A percentile compares a stretch with the other conserved stretches of the same genome.
phyloP scores from a whole-genome alignment of 2,113 vertebrate species.

The Rhineura floridana region DNA sequence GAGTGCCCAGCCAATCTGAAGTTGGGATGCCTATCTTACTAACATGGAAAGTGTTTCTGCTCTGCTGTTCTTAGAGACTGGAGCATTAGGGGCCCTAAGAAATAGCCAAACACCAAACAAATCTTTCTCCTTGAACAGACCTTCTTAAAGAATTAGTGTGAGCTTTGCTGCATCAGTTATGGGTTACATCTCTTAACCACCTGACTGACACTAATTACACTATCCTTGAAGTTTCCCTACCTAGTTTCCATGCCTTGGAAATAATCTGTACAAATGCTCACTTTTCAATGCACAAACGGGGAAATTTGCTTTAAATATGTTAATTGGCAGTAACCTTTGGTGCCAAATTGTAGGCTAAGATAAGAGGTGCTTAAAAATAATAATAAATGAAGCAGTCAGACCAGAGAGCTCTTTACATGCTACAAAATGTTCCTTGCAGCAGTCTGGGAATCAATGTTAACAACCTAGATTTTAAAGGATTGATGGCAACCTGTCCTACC shows the following conservation, averaged over 20 bases:
- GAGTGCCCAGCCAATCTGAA: background rate
- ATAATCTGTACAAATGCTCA: constrained; percentile 6
- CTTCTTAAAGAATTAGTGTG: background rate
- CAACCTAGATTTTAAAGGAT: background rate
- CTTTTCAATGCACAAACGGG: background rate
- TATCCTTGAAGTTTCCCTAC: constrained; percentile 13
- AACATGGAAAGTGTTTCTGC: background rate
- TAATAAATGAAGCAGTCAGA: background rate
- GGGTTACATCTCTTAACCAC: background rate
- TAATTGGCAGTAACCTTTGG: constrained; percentile 7
- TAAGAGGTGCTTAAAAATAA: background rate
- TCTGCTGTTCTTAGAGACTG: background rate
- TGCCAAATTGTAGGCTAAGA: constrained; percentile 8
- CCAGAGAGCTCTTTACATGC: background rate
- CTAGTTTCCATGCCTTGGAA: background rate
- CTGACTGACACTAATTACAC: background rate
- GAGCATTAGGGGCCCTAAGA: background rate
- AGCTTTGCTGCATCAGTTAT: background rate
- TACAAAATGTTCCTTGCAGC: background rate
- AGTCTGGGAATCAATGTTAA: background rate
- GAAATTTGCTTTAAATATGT: background rate
- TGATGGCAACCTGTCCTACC: background rate
- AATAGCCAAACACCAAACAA: background rate
- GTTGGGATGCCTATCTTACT: background rate
- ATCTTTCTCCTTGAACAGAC: background rate